Conservation (phyloP, 37 sponge, comb jelly and placozoan genomes). For the Corticium candelabrum region DNA sequence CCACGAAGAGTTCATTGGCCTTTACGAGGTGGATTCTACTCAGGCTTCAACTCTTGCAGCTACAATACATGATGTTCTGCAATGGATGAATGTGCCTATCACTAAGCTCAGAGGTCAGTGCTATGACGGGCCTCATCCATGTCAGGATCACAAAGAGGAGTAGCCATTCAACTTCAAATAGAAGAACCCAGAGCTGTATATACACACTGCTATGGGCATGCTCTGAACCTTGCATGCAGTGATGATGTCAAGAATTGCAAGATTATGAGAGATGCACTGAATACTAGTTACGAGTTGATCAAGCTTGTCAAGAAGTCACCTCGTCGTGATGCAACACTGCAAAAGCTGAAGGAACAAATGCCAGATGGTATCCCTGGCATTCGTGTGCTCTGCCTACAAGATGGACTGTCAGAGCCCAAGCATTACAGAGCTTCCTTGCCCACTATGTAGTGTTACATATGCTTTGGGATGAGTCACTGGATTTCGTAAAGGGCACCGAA, state of each 20-base stretch:
- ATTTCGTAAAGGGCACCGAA: slow-evolving; percentile 38
- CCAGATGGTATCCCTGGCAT: background rate
- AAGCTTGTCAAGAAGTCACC: slow-evolving; percentile 56
- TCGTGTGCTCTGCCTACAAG: slow-evolving; percentile 18
- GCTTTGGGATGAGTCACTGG: slow-evolving; percentile 40
- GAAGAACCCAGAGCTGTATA: slow-evolving; percentile 25
- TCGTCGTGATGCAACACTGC: slow-evolving; percentile 35
- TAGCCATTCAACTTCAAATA: slow-evolving; percentile 11
- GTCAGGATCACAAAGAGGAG: slow-evolving; percentile 28
- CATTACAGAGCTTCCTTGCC: slow-evolving; percentile 37
- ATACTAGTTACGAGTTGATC: slow-evolving; percentile 38
- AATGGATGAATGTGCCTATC: slow-evolving; percentile 25
- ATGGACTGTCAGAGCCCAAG: slow-evolving; percentile 30
- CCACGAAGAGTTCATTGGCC: slow-evolving; percentile 36
- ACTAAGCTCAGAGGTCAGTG: slow-evolving; percentile 41
- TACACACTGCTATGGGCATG: slow-evolving; percentile 44
- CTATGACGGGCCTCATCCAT: slow-evolving; percentile 53
- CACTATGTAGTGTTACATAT: slow-evolving; percentile 27
- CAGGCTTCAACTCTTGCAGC: slow-evolving; percentile 36
- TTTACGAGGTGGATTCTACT: slow-evolving; percentile 14
- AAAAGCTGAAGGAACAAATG: slow-evolving; percentile 23
- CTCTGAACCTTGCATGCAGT: slow-evolving; percentile 46
- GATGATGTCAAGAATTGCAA: slow-evolving; percentile 37
- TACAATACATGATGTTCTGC: slow-evolving; percentile 28
- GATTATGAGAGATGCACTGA: slow-evolving; percentile 39